Conservation (phyloP, 2,113 vertebrate species). For the Apteryx mantelli region DNA sequence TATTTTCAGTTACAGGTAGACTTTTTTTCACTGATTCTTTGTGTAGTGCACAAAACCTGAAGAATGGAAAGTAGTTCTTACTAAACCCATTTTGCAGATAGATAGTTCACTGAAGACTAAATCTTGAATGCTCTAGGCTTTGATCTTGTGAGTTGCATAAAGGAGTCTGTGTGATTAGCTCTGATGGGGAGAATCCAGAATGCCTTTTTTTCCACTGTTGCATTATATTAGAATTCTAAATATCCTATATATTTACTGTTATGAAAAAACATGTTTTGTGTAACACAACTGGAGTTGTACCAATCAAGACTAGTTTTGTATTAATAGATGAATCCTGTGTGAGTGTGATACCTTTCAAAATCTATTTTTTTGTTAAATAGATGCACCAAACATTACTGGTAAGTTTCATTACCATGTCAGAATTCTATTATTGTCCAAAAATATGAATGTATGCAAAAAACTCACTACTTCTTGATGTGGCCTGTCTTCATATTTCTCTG, state of each 20-base stretch:
- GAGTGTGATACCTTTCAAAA: not conserved
- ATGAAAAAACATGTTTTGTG: not conserved
- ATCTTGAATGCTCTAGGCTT: not conserved
- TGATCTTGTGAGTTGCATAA: not conserved
- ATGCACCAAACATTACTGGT: conserved; percentile 12
- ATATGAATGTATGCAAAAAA: not conserved
- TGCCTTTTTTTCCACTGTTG: not conserved
- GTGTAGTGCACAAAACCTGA: not conserved
- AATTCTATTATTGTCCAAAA: not conserved
- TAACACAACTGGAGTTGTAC: not conserved
- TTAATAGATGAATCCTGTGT: not conserved
- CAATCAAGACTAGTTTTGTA: not conserved
- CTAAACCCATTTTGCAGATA: not conserved
- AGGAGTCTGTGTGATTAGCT: not conserved
- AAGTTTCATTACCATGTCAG: conserved; percentile 57
- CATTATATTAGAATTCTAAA: not conserved
- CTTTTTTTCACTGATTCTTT: not conserved
- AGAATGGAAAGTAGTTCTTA: not conserved
- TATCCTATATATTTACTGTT: not conserved
- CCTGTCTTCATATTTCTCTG: conserved; percentile 10
- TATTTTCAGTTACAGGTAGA: not conserved
- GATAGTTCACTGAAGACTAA: not conserved
- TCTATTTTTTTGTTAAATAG: conserved; percentile 40
- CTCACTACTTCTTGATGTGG: not conserved
- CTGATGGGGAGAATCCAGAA: not conserved